Evolutionary conservation across 2,113 vertebrate species (phyloP).

Genomic region (Chlorodrepanis virens): DNA sequence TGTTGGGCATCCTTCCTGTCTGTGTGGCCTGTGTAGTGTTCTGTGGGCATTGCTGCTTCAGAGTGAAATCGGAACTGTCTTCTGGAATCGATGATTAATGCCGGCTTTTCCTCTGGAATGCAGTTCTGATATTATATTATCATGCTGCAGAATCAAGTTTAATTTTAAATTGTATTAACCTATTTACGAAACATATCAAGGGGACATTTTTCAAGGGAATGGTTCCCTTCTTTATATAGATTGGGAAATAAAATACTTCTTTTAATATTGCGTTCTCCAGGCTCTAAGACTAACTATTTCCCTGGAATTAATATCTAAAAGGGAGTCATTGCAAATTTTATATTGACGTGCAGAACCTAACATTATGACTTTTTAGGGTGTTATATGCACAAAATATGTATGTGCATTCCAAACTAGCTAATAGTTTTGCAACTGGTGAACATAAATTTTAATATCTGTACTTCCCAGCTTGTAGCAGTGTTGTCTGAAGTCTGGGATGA

Average conservation of each 20-base stretch:
- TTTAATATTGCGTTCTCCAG: slow-evolving; percentile 43
- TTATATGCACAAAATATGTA: slow-evolving; percentile 29
- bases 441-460: slow-evolving; percentile 69
- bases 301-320: slow-evolving; percentile 60
- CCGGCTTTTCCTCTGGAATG: slow-evolving; percentile 14
- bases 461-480: slow-evolving; percentile 63
- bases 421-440: slow-evolving; percentile 59
- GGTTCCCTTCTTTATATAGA: slow-evolving; percentile 48
- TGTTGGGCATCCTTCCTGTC: not conserved
- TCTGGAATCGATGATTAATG: slow-evolving; percentile 11
- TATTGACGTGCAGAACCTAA: slow-evolving; percentile 9
- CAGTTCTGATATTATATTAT: slow-evolving; percentile 44
- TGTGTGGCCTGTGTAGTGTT: rapidly evolving
- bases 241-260: slow-evolving; percentile 59
- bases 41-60: not conserved
- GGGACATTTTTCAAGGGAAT: slow-evolving; percentile 54
- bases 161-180: slow-evolving; percentile 63
- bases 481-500: slow-evolving; percentile 67
- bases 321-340: slow-evolving; percentile 30
- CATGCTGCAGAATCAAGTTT: slow-evolving; percentile 44
- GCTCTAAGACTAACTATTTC: slow-evolving; percentile 33
- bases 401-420: slow-evolving; percentile 54
- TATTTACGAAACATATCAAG: slow-evolving; percentile 55
- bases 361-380: slow-evolving; percentile 48
- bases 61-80: not conserved